These are phyloP conservation scores for Tupaia tana DNA, from an alignment of 2,113 vertebrate genomes.

Conservation along the genomic window DNA sequence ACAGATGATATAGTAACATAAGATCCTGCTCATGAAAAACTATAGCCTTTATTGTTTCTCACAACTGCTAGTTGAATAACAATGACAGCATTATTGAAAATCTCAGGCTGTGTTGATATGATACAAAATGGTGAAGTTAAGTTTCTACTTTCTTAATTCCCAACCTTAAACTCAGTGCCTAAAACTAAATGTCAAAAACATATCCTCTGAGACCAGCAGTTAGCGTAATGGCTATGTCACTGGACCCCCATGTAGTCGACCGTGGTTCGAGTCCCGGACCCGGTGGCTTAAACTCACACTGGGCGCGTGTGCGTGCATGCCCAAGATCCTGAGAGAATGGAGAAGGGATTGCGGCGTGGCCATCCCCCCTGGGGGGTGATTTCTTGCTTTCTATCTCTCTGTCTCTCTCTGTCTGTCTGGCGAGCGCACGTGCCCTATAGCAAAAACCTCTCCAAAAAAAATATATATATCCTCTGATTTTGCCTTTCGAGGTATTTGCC, in stretches of 20 bases:
- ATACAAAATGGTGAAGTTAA: neutral
- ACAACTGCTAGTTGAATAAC: neutral
- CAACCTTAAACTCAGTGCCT: neutral
- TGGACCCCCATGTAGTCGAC: no score
- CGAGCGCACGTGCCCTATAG: no score
- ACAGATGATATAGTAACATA: constrained; percentile 11
- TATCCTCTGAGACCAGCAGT: neutral
- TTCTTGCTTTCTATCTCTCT: no score
- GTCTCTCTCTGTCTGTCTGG: no score
- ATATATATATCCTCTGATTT: neutral
- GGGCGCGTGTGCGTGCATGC: no score
- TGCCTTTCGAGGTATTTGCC: neutral
- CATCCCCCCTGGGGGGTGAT: no score
- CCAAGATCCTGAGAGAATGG: no score
- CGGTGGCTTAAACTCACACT: no score
- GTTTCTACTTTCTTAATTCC: neutral
- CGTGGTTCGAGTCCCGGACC: no score
- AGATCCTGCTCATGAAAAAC: neutral
- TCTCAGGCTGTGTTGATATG: neutral
- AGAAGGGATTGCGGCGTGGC: no score
- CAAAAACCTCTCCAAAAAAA: no score
- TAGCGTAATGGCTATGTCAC: no score
- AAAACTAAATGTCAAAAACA: constrained; percentile 20
- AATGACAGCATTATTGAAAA: neutral
- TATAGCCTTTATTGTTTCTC: neutral